These are phyloP conservation scores for Rhagologus leucostigma DNA, from an alignment of 2,113 vertebrate species.

Conservation along the genomic window DNA sequence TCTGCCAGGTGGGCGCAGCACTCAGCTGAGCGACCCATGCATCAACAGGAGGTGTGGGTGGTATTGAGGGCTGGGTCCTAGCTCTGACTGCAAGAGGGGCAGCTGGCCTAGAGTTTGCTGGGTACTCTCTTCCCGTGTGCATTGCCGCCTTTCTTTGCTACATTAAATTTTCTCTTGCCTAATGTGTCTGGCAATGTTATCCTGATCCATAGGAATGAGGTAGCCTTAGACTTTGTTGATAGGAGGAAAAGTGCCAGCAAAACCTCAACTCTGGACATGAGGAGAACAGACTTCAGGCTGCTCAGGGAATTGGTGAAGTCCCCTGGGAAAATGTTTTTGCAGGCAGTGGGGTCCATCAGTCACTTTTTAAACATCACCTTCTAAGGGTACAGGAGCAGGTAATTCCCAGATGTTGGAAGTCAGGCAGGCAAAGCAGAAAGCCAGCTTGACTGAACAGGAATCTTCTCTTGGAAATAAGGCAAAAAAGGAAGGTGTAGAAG, in stretches of 20 bases:
- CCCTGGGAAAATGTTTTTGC: background rate
- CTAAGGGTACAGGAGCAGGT: background rate
- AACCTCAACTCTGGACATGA: background rate
- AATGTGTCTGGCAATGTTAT: background rate
- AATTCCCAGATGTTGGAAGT: background rate
- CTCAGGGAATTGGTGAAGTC: background rate
- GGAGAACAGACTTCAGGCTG: background rate
- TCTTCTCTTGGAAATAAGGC: background rate
- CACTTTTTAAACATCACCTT: background rate
- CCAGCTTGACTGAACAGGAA: background rate
- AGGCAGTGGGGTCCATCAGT: background rate
- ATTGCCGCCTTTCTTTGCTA: background rate
- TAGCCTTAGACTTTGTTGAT: background rate
- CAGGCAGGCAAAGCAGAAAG: background rate
- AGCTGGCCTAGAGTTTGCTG: background rate
- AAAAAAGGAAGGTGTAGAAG: background rate
- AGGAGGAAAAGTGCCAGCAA: background rate
- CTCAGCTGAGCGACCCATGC: background rate
- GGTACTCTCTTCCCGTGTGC: background rate
- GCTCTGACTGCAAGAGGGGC: background rate
- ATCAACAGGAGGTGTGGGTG: background rate
- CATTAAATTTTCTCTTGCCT: background rate
- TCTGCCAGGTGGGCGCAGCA: background rate
- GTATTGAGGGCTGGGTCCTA: background rate
- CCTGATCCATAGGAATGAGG: accelerated